Evolutionary conservation across 1,140 invertebrate genomes (phyloP).

Genomic region (Habropoda laboriosa): DNA sequence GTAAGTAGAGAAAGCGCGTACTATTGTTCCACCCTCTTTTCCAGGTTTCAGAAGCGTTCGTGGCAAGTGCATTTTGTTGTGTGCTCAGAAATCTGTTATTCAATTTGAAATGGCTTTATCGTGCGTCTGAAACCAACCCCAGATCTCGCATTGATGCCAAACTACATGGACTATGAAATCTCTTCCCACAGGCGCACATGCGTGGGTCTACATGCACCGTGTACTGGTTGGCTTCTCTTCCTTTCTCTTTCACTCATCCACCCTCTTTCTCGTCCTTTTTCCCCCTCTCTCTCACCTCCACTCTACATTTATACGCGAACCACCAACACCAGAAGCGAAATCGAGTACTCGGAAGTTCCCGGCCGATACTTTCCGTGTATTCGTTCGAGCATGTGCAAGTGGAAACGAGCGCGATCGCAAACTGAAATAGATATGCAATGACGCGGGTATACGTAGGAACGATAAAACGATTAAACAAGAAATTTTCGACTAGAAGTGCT

Average conservation of each 20-base stretch:
- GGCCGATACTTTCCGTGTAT: conserved; percentile 52
- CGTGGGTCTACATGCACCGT: conserved; percentile 19
- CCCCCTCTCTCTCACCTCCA: too few species aligned
- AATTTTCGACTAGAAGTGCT: not conserved
- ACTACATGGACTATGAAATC: conserved; percentile 69
- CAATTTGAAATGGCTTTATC: conserved; percentile 69
- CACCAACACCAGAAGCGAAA: conserved; percentile 53
- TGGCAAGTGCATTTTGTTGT: conserved; percentile 69
- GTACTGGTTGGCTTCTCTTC: conserved; percentile 28
- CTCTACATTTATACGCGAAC: conserved; percentile 39
- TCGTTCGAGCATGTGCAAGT: conserved; percentile 2
- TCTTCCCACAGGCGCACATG: conserved; percentile 45
- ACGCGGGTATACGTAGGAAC: not conserved
- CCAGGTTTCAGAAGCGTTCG: conserved; percentile 59
- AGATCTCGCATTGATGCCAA: conserved; percentile 67
- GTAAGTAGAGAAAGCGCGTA: conserved; percentile 46
- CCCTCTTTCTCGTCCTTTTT: too few species aligned
- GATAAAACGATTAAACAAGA: conserved; percentile 19
- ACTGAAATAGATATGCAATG: conserved; percentile 45
- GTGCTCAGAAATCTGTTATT: conserved; percentile 69
- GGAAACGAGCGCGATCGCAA: conserved; percentile 48
- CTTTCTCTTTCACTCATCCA: too few species aligned
- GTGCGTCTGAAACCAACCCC: conserved; percentile 65
- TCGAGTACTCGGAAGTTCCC: conserved; percentile 58
- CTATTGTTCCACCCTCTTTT: conserved; percentile 60